phyloP scores from a whole-genome alignment of 2,113 vertebrate genomes.

The Zosterops japonicus region DNA sequence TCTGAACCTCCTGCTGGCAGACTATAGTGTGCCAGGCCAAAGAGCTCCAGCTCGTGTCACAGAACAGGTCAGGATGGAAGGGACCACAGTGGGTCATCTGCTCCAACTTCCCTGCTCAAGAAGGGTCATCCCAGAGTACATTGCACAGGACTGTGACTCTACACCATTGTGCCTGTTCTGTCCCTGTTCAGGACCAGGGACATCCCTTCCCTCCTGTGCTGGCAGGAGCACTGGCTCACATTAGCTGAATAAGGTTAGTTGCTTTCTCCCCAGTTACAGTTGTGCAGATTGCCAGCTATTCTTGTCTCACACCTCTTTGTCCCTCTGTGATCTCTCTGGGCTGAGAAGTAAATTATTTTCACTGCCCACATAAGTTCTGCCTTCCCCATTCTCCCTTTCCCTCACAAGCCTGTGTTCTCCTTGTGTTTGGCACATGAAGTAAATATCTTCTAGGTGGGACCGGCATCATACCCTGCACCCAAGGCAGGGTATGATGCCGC shows the following conservation, averaged over 20 bases:
- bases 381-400: not conserved
- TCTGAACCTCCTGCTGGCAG: not conserved
- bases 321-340: not conserved
- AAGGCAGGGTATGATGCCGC: too few species aligned
- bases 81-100: rapidly evolving
- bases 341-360: not conserved
- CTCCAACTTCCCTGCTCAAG: not conserved
- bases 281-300: not conserved
- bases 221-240: not conserved
- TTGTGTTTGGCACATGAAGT: not conserved
- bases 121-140: not conserved
- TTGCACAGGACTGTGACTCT: not conserved
- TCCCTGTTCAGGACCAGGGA: not conserved
- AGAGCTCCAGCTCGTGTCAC: not conserved
- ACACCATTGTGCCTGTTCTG: not conserved
- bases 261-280: not conserved
- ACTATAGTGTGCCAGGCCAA: not conserved
- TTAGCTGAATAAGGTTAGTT: not conserved
- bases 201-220: not conserved
- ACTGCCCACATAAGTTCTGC: not conserved
- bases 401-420: not conserved
- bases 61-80: not conserved
- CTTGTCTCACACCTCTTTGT: not conserved
- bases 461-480: not conserved
- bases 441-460: not conserved